Conservation (phyloP, 1,140 invertebrate species). For the Drosophila punjabiensis region DNA sequence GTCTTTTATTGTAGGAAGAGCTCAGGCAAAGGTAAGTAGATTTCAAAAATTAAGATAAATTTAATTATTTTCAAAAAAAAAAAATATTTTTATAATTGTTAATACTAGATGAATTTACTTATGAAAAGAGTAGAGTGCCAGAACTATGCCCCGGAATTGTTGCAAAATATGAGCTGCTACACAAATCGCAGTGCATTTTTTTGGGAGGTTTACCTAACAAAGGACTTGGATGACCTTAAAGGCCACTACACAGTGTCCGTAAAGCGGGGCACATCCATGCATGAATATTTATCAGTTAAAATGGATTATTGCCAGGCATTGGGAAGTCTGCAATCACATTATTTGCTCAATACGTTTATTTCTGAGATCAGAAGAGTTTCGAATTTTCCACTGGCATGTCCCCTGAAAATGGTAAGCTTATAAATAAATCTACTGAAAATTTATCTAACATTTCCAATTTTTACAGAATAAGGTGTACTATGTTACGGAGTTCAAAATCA, state of each 20-base stretch:
- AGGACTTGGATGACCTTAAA: background rate
- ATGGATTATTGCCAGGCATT: slow-evolving; percentile 28
- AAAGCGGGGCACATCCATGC: background rate
- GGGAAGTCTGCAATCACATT: background rate
- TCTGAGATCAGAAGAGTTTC: slow-evolving; percentile 4
- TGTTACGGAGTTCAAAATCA: slow-evolving; percentile 21
- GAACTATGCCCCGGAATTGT: background rate
- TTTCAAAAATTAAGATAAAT: too few relatives aligned
- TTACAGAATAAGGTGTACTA: slow-evolving; percentile 14
- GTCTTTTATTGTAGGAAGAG: background rate
- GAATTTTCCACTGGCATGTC: slow-evolving; percentile 39
- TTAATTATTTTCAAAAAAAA: background rate
- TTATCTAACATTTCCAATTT: background rate
- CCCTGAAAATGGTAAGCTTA: slow-evolving; percentile 25
- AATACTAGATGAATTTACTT: background rate
- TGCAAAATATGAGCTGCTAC: background rate
- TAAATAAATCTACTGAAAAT: background rate
- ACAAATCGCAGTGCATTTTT: background rate
- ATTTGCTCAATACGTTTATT: background rate
- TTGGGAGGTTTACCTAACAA: background rate
- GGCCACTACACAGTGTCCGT: slow-evolving; percentile 9
- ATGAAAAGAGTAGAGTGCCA: background rate
- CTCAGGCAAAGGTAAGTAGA: background rate
- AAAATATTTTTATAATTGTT: background rate
- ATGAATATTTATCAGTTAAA: slow-evolving; percentile 7